Conservation (phyloP, 2,113 vertebrate genomes). For the Turdus rufiventris region DNA sequence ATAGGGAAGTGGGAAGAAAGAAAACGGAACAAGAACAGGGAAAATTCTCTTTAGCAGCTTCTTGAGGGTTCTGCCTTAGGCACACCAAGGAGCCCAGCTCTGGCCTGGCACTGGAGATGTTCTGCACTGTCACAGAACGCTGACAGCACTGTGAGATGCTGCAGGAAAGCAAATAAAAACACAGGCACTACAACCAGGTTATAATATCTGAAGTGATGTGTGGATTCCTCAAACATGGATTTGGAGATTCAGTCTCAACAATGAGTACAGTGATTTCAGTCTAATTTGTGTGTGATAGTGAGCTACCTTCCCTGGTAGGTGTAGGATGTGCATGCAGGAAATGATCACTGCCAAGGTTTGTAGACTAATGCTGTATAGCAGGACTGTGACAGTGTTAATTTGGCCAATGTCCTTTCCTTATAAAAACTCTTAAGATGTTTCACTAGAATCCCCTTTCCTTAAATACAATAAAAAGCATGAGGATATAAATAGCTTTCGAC, state of each 20-base stretch:
- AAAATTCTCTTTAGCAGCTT: constrained; percentile 14
- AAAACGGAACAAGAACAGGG: background rate
- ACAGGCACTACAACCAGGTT: background rate
- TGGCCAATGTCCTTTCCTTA: background rate
- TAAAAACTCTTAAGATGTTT: background rate
- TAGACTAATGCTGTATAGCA: background rate
- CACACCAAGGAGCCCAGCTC: background rate
- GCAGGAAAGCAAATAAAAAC: background rate
- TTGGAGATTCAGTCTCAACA: background rate
- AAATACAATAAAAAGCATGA: background rate
- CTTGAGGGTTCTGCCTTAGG: background rate
- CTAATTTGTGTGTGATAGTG: background rate
- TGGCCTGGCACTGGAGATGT: background rate
- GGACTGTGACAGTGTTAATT: background rate
- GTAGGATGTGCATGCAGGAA: background rate
- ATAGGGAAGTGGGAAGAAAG: background rate
- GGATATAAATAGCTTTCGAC: background rate
- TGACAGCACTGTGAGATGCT: background rate
- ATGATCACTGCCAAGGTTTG: background rate
- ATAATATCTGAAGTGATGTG: background rate
- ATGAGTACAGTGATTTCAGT: background rate
- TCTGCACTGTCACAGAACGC: background rate
- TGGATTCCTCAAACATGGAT: background rate
- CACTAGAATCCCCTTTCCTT: background rate
- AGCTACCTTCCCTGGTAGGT: background rate